Conservation (phyloP, 2,797 vertebrate species). For the Sebastes diaconus region DNA sequence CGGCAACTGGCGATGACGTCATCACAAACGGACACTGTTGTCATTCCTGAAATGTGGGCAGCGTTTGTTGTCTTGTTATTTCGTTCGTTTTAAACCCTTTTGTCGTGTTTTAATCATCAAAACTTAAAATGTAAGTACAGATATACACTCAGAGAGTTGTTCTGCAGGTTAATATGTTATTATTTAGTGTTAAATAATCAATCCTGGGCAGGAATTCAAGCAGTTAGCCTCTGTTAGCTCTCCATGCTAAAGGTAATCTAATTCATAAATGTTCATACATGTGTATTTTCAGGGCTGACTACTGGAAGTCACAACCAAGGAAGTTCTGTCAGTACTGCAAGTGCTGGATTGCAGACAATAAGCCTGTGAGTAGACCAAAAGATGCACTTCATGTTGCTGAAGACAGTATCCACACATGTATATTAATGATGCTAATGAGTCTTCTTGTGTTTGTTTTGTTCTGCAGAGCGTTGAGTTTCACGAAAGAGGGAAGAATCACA, state of each 20-base stretch:
- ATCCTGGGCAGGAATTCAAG: too few relatives aligned
- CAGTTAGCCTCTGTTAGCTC: conserved; percentile 45
- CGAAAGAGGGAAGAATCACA: conserved; percentile 98
- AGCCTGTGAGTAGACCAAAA: conserved; percentile 85
- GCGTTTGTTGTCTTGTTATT: neutral
- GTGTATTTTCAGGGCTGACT: conserved; percentile 88
- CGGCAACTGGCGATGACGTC: conserved; percentile 32
- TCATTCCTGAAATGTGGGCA: conserved; percentile 50
- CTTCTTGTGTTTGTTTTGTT: conserved; percentile 27
- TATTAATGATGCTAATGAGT: neutral
- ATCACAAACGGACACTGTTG: conserved; percentile 63
- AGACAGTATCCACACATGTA: neutral
- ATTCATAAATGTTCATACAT: neutral
- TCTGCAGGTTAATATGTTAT: too few relatives aligned
- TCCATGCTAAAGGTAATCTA: conserved; percentile 8
- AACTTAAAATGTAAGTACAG: conserved; percentile 60
- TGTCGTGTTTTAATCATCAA: neutral
- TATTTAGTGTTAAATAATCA: neutral
- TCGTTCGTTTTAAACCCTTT: neutral
- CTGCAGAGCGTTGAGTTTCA: conserved; percentile 97
- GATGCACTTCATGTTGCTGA: neutral
- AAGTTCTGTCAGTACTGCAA: conserved; percentile 99
- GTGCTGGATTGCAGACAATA: conserved; percentile 99
- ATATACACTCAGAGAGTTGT: too few relatives aligned
- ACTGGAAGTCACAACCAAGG: conserved; percentile 99